Evolutionary conservation across 2,888 invertebrate genomes (phyloP).

Genomic region (Andrena flavipes): DNA sequence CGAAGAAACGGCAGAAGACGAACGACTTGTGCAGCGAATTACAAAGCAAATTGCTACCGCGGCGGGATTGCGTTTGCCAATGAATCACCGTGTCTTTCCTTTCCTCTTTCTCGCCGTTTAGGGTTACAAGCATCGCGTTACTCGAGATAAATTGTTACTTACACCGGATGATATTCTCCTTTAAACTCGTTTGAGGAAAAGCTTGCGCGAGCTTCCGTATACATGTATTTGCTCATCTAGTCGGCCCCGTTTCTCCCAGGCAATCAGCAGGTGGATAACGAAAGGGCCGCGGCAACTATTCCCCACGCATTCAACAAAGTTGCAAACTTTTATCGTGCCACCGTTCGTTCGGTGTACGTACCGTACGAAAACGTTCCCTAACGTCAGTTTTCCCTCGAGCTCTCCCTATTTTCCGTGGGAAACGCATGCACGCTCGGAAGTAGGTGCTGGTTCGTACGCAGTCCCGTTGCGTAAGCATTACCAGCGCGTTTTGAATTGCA

Average conservation of each 20-base stretch:
- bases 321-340: no score
- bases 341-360: no score
- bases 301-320: no score
- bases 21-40: not conserved
- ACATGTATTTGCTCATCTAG: no score
- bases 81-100: not conserved
- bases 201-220: no score
- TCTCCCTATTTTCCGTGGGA: not conserved
- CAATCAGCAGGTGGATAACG: no score
- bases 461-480: conserved; percentile 36
- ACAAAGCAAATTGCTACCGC: conserved; percentile 23
- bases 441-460: not conserved
- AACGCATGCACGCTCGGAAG: no score
- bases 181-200: not conserved
- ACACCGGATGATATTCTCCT: not conserved
- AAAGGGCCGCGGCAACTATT: no score
- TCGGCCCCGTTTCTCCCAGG: no score
- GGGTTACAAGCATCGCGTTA: conserved; percentile 4
- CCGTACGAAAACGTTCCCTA: no score
- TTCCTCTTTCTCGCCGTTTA: not conserved
- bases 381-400: not conserved
- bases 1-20: not conserved
- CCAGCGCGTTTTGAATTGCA: conserved; percentile 45
- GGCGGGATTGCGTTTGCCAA: conserved; percentile 14
- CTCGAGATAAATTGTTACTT: not conserved